Evolutionary conservation across 2,888 invertebrate genomes (phyloP).

Genomic region (Brenthis hecate): DNA sequence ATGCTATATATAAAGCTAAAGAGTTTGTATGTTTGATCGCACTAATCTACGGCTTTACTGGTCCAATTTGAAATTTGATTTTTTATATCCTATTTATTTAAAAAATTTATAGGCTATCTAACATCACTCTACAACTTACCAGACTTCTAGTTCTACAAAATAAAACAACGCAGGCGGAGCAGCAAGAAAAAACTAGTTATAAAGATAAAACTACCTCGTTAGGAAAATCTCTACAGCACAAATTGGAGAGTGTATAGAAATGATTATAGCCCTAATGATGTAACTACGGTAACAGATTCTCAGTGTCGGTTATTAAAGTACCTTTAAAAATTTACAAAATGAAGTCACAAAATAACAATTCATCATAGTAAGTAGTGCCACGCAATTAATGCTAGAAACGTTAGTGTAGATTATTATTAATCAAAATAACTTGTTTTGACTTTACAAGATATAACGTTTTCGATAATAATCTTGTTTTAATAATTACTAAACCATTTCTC

Average conservation of each 20-base stretch:
- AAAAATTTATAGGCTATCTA: too few species aligned
- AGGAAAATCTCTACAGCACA: conserved; percentile 37
- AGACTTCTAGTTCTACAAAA: neutral
- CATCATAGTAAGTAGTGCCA: conserved; percentile 63
- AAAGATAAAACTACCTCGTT: conserved; percentile 35
- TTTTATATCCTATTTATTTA: too few species aligned
- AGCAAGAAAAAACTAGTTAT: neutral
- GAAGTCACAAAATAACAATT: conserved; percentile 74
- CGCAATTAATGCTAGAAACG: conserved; percentile 73
- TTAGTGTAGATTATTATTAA: conserved; percentile 78
- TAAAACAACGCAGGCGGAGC: neutral
- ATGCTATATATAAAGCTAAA: too few species aligned
- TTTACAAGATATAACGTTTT: conserved; percentile 72
- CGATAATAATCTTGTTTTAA: conserved; percentile 80
- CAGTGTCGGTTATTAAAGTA: conserved; percentile 54
- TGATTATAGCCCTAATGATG: conserved; percentile 59
- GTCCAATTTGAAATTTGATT: too few species aligned
- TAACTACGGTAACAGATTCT: conserved; percentile 47
- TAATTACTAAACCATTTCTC: conserved; percentile 77
- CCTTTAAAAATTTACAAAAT: conserved; percentile 66
- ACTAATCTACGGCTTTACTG: too few species aligned
- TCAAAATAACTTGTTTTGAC: conserved; percentile 75
- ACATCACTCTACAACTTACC: neutral
- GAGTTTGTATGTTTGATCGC: too few species aligned
- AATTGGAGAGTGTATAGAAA: conserved; percentile 45